phyloP scores from a whole-genome alignment of 2,888 invertebrate genomes.

The Germaria angustata region DNA sequence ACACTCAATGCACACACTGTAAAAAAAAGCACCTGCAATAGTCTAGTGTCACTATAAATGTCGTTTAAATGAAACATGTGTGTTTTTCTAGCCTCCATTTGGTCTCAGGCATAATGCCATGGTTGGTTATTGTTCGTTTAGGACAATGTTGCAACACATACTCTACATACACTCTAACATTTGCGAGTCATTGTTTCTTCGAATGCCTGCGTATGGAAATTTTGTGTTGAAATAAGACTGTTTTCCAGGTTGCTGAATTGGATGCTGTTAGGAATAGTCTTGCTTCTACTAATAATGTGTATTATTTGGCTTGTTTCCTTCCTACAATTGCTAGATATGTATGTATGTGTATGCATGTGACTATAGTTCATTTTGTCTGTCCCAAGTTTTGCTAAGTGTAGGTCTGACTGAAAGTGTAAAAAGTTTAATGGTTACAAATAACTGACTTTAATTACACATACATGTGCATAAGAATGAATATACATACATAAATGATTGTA shows the following conservation, averaged over 20 bases:
- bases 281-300: conserved; percentile 27
- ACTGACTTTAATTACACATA: conserved; percentile 27
- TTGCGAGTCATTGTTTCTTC: conserved; percentile 6
- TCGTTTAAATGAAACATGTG: conserved; percentile 64
- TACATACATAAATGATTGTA: conserved; percentile 28
- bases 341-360: too few relatives aligned
- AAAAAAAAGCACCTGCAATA: conserved; percentile 64
- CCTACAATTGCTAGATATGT: conserved; percentile 29
- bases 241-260: not conserved
- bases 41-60: conserved; percentile 66
- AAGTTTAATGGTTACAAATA: conserved; percentile 61
- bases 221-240: not conserved
- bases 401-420: conserved; percentile 47
- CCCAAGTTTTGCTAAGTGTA: not conserved
- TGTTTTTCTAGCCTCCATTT: not conserved
- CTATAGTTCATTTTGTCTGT: conserved; percentile 31
- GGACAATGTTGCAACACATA: not conserved
- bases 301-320: conserved; percentile 1
- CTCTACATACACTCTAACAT: not conserved
- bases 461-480: not conserved
- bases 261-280: not conserved
- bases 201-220: not conserved
- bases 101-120: not conserved
- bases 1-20: not conserved
- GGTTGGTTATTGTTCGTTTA: not conserved